These are phyloP conservation scores for crab-eating macaque (Macaca fascicularis) DNA, from an alignment of 2,113 vertebrate genomes.

Conservation along the genomic window T2T-MFA8v1.1 NC_088380.1:129083001-129083500, in stretches of 20 bases:
- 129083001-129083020: not conserved
- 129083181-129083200: constrained; percentile 23
- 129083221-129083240: not conserved
- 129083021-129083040: not conserved
- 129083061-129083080: not conserved
- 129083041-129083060: not conserved
- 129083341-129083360: not conserved
- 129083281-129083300: not conserved
- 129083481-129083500: not conserved
- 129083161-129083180: not conserved
- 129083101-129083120: not conserved
- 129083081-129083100: not conserved
- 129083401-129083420: not conserved
- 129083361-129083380: not conserved
- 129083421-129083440: not conserved
- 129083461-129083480: not conserved
- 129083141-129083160: not conserved
- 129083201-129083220: not conserved
- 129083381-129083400: not conserved
- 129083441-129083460: not conserved
- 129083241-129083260: not conserved
- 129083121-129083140: not conserved
- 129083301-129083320: not conserved
- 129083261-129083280: not conserved
- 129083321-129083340: not conserved